Percentiles rank a stretch among this genome's conserved stretches.
These are phyloP conservation scores for Myocastor coypus DNA, from an alignment of 2,113 vertebrate species.

Conservation along the genomic window DNA sequence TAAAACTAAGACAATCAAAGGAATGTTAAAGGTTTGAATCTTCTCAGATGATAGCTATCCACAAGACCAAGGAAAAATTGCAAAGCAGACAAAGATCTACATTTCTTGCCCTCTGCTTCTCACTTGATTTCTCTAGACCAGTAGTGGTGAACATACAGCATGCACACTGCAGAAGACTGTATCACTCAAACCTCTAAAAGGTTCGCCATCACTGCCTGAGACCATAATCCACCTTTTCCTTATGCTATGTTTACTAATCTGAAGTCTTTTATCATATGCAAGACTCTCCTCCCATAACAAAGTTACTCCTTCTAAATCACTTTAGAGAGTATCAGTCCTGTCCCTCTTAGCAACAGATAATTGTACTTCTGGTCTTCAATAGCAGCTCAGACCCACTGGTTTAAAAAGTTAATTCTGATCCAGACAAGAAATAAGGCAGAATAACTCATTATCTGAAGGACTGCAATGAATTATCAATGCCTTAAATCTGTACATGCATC, in stretches of 20 bases:
- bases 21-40: not conserved
- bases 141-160: not conserved
- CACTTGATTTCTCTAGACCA: not conserved
- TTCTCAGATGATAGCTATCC: not conserved
- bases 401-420: conserved; percentile 34
- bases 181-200: not conserved
- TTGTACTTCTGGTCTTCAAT: not conserved
- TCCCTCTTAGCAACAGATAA: not conserved
- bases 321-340: not conserved
- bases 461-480: not conserved
- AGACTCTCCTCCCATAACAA: not conserved
- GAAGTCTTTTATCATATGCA: not conserved
- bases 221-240: not conserved
- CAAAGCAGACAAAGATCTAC: conserved; percentile 35
- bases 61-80: not conserved
- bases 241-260: not conserved
- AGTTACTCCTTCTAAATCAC: conserved; percentile 12
- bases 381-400: not conserved
- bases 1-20: not conserved
- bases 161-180: not conserved
- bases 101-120: conserved; percentile 9
- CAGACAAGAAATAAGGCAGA: not conserved
- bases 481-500: not conserved
- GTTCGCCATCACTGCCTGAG: not conserved
- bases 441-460: not conserved